Conservation (phyloP, 1,140 invertebrate species). For the Halyomorpha halys region DNA sequence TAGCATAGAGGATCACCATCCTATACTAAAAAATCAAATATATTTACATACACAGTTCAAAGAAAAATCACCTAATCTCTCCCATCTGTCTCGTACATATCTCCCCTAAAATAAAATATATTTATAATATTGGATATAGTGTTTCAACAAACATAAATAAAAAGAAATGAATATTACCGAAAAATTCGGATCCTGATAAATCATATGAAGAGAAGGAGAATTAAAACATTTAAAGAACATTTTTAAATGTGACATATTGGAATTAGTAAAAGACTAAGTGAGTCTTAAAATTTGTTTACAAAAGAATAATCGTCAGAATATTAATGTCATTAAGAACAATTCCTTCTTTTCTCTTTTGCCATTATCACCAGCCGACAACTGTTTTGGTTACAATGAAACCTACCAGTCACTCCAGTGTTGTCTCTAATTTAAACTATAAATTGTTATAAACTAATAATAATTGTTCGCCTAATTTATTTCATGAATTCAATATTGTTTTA, state of each 20-base stretch:
- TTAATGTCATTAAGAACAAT: background rate
- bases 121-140: background rate
- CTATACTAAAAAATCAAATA: constrained; percentile 8
- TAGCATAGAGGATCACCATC: background rate
- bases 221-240: constrained; percentile 24
- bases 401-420: too few relatives aligned
- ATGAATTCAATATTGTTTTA: too few relatives aligned
- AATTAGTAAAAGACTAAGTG: background rate
- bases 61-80: constrained; percentile 61
- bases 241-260: constrained; percentile 9
- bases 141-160: too few relatives aligned
- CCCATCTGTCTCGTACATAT: constrained; percentile 52
- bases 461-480: too few relatives aligned
- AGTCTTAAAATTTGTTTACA: too few relatives aligned
- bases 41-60: constrained; percentile 48
- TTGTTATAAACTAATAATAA: too few relatives aligned
- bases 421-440: too few relatives aligned
- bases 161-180: constrained; percentile 23
- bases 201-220: constrained; percentile 23
- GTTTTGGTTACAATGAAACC: too few relatives aligned
- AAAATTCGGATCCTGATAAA: constrained; percentile 4
- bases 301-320: background rate
- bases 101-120: constrained; percentile 40
- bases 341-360: too few relatives aligned
- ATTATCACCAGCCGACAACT: too few relatives aligned